phyloP scores from a whole-genome alignment of 2,113 vertebrate genomes.

The Ailurus styani region DNA sequence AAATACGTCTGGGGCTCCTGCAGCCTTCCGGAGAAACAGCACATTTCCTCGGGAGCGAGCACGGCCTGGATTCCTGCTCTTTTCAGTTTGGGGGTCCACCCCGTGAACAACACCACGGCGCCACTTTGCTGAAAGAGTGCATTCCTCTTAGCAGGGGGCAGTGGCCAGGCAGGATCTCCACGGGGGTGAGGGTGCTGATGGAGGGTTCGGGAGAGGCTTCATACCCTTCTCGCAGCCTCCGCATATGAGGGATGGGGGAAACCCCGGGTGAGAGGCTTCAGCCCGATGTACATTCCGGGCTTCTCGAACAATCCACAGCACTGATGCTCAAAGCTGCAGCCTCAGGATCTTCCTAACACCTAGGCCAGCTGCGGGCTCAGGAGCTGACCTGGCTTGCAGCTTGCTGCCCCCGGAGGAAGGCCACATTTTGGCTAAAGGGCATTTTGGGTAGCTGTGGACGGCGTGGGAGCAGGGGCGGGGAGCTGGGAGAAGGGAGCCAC shows the following conservation, averaged over 20 bases:
- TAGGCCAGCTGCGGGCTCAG: not conserved
- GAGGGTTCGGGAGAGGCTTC: not conserved
- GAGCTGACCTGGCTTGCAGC: not conserved
- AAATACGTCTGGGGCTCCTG: not conserved
- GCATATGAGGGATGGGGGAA: not conserved
- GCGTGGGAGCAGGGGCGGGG: not conserved
- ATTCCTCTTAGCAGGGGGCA: not conserved
- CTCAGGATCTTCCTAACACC: not conserved
- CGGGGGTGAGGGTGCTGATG: not conserved
- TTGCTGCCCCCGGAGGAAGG: not conserved
- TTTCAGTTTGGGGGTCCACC: not conserved
- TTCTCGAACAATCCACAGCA: not conserved
- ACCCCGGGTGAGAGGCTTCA: not conserved
- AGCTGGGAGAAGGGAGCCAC: not conserved
- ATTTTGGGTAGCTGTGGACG: not conserved
- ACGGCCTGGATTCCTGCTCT: not conserved
- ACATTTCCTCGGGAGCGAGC: not conserved
- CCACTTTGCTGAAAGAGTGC: not conserved
- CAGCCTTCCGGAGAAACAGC: not conserved
- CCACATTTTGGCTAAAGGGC: not conserved
- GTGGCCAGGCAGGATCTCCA: not conserved
- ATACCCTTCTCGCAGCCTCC: not conserved
- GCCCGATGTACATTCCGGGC: not conserved
- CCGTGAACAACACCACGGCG: fast-evolving
- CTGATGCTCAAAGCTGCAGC: not conserved